Evolutionary conservation across 1,140 invertebrate species (phyloP).

Genomic region (Pantala flavescens): DNA sequence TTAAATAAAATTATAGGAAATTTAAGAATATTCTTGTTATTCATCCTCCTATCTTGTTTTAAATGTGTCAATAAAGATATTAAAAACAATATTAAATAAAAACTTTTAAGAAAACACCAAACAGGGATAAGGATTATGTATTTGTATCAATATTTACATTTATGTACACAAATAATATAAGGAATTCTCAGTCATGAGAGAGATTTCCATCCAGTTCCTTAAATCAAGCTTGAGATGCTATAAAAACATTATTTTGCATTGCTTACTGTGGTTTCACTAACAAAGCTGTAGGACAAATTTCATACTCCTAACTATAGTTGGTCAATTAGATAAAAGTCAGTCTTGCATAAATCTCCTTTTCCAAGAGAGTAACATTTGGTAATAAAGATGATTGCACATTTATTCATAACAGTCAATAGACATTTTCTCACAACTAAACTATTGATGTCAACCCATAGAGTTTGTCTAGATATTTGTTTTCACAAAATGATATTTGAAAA

Average conservation of each 20-base stretch:
- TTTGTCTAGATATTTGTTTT: background rate
- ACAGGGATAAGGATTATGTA: background rate
- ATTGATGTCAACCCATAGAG: background rate
- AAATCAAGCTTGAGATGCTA: background rate
- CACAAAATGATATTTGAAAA: background rate
- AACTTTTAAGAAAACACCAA: too few relatives aligned
- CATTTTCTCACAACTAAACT: background rate
- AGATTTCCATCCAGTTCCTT: background rate
- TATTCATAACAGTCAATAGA: background rate
- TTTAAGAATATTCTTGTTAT: too few relatives aligned
- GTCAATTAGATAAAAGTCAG: slow-evolving; percentile 3
- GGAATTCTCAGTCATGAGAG: background rate
- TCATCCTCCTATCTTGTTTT: too few relatives aligned
- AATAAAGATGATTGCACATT: background rate
- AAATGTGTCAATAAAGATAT: too few relatives aligned
- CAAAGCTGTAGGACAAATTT: background rate
- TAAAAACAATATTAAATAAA: too few relatives aligned
- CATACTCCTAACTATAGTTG: background rate
- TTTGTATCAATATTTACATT: background rate
- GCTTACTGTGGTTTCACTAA: background rate
- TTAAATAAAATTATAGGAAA: too few relatives aligned
- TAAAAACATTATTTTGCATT: background rate
- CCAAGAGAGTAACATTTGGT: background rate
- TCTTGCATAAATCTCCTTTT: background rate
- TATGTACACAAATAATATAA: background rate